Base-by-base conservation (phyloP, 2,888 invertebrate genomes). In the Tortrix viridana region DNA sequence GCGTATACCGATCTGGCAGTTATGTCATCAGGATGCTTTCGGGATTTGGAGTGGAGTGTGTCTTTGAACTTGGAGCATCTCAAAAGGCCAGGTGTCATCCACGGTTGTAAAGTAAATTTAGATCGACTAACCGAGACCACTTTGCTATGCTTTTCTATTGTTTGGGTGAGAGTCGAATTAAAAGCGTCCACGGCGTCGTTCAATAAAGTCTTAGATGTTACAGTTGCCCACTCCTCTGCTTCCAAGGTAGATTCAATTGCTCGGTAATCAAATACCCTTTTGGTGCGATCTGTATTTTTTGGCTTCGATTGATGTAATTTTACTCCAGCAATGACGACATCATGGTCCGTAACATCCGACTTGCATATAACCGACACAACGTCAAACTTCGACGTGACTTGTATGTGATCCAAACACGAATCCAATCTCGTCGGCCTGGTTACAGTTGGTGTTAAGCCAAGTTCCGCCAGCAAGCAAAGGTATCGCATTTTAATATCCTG, bases 41-140 rank as follows among this genome's bases (percentile, higher is more conserved):
- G 67, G 5, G 44, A 49, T 37, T 58, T 60, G 14, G 18, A 18
- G 46, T 68, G 67, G 5, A 69, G 46, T 20, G 38, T 47, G 37
- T 67, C 67, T 18, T 64, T 46, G 23, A 64, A 58, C 19, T 32
- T 61, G 22, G 60, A 55, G 38, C 67, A 69, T 3, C 59, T 41
- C 1, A 67, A 55, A 2, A 69, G 55, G 4, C 68, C 68, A 1
- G 61, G 65, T 9, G 67, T 67, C 9, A 66, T 65, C 61, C 65
- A 68, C 4, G 66, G 62, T n/a, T 68, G 65, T 0, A 68, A 5
- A 5, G 3, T 54, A 18, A n/a, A 26, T 18, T 49, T 54, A 18
- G 52, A 38, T 3, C 38, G 38, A 26, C n/a, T n/a, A n/a, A n/a
- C n/a, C n/a, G n/a, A n/a, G n/a, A n/a, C n/a, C n/a, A n/a, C n/a